These are phyloP conservation scores for Piaya cayana DNA, from an alignment of 2,113 vertebrate genomes.

Conservation along the genomic window DNA sequence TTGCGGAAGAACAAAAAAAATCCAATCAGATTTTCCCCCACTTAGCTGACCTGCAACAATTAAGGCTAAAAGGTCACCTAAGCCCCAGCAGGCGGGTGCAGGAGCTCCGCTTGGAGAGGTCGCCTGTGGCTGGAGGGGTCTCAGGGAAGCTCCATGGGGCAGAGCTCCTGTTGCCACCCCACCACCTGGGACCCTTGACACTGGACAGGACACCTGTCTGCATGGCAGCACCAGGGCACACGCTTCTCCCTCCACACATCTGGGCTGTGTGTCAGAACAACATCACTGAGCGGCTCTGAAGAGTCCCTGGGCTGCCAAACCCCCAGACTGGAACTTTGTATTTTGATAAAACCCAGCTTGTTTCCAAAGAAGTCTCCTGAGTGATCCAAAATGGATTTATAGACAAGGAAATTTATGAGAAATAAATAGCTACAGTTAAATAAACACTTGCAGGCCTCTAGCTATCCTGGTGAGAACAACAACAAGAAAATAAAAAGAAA, in stretches of 20 bases:
- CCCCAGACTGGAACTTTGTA: background rate
- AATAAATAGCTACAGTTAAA: slow-evolving; percentile 21
- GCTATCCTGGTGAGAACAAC: background rate
- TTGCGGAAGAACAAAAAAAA: background rate
- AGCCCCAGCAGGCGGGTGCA: accelerated
- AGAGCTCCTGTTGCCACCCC: background rate
- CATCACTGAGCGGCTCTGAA: background rate
- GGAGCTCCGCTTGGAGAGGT: background rate
- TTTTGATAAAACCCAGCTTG: background rate
- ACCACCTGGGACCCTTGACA: accelerated
- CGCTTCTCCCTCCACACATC: accelerated
- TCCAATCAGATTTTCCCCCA: background rate
- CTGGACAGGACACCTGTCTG: background rate
- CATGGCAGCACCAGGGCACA: background rate
- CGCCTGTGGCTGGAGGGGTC: background rate
- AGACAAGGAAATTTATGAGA: background rate
- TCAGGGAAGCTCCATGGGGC: background rate
- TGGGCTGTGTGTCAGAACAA: background rate
- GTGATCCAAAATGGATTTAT: background rate
- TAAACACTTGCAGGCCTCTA: slow-evolving; percentile 1
- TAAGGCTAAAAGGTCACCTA: background rate
- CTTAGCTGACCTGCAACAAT: background rate
- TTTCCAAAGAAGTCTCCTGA: background rate
- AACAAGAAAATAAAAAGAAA: background rate
- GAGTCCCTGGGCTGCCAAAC: background rate